These are phyloP conservation scores for Capricornis sumatraensis DNA, from an alignment of 2,113 vertebrate species.

Conservation along the genomic window DNA sequence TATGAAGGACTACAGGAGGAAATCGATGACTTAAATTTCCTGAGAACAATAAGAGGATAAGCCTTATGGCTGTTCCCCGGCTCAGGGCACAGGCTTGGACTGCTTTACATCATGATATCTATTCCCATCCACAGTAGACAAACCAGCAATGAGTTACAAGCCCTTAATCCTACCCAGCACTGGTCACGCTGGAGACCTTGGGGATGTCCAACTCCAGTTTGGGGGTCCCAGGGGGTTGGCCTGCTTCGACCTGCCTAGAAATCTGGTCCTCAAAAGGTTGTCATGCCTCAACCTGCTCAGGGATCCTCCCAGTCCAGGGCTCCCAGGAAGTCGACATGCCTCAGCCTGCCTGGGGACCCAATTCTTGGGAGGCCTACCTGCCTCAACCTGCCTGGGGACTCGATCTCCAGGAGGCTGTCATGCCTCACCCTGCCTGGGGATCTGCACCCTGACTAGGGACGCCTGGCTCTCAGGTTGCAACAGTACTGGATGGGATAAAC, in stretches of 20 bases:
- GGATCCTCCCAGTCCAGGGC: background rate
- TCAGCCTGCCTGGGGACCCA: background rate
- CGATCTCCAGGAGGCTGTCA: background rate
- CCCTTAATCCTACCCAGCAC: background rate
- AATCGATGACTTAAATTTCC: background rate
- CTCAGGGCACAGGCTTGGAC: background rate
- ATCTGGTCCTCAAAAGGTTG: background rate
- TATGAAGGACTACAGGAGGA: background rate
- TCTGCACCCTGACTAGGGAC: background rate
- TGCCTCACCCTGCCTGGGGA: background rate
- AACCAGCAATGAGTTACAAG: background rate
- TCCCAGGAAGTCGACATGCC: background rate
- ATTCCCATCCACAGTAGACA: background rate
- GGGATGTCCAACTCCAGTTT: background rate
- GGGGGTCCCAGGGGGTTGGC: background rate
- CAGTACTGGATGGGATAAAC: background rate
- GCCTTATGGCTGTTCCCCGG: background rate
- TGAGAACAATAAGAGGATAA: background rate
- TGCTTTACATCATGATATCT: background rate
- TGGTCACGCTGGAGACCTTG: background rate
- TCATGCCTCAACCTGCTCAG: background rate
- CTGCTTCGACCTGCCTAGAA: background rate
- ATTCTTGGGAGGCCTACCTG: background rate
- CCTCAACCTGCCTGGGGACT: fast-evolving
- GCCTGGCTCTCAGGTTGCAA: background rate